Base-by-base conservation (phyloP, 1,140 invertebrate genomes). In the Drosophila mauritiana region DNA sequence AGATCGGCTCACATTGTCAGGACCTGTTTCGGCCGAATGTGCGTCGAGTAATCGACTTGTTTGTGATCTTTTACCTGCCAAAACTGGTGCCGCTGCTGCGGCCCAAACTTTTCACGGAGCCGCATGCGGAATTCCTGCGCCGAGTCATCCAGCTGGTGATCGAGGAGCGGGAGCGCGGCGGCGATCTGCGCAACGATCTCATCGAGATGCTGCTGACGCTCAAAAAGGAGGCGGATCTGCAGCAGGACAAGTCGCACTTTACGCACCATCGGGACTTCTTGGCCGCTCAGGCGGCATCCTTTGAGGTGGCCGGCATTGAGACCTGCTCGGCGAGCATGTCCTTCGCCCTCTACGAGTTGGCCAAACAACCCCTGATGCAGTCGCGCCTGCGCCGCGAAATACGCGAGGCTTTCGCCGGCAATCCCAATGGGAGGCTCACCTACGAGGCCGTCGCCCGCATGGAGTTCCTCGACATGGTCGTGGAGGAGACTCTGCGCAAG, bases 261-360 rank as follows among this genome's bases (percentile, higher is more conserved):
- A 80, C 86, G n/a, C 91, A 90, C 42, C 73, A 92, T 37, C 76
- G 72, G 34, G 91, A 92, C 59, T 91, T 91, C 69, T 94, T 96
- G 91, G 93, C 95, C 20, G 94, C 95, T 15, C 95, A 96, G 85
- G 95, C 94, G 3, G 94, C 95, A 17, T 93, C 94, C 12, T 96
- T 97, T 77, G 96, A 96, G 73, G 90, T 95, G 4, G 96, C 96
- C 39, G 96, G 96, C 27, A 96, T 95, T 54, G 96, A 97, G 89
- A 97, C 97, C 0, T 96, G 96, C 0, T 95, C 96, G 0, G 94
- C 94, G 3, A 94, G 95, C 8, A 93, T 97, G 56, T 93, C 94
- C 5, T 95, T 95, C 80, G 93, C 94, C 25, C 90, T 96, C 0
- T 95, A 96, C 80, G 94, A 95, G 78, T 90, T 97, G 48, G 95